These are phyloP conservation scores for Macroramphosus scolopax DNA, from an alignment of 2,797 vertebrate species.

Conservation along the genomic window DNA sequence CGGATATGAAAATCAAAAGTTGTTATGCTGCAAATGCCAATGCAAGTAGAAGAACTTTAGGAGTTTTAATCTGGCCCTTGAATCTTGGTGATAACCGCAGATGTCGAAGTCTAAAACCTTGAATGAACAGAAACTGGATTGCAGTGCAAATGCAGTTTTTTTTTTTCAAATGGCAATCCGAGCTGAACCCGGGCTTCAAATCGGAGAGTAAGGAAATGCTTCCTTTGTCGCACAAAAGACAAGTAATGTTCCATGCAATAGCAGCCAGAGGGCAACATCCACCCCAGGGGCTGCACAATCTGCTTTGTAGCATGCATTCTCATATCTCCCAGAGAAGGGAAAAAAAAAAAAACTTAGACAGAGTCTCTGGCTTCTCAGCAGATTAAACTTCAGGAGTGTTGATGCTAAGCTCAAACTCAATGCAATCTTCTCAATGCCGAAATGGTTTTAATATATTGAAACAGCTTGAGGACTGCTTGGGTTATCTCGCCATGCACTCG, in stretches of 20 bases:
- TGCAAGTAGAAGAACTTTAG: no score
- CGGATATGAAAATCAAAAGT: no score
- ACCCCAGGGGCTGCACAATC: constrained; percentile 30
- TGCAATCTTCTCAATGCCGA: constrained; percentile 55
- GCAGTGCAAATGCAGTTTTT: no score
- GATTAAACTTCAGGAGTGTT: constrained; percentile 54
- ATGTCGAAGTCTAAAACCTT: no score
- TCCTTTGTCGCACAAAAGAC: constrained; percentile 23
- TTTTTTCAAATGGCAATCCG: neutral
- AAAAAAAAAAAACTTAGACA: constrained; percentile 17
- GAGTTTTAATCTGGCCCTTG: no score
- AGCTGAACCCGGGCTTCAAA: constrained; percentile 6
- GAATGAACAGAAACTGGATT: neutral
- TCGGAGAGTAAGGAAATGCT: constrained; percentile 32
- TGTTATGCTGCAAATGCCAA: no score
- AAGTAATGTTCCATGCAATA: constrained; percentile 28
- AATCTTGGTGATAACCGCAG: no score
- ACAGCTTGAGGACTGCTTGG: constrained; percentile 45
- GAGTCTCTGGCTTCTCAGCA: constrained; percentile 38
- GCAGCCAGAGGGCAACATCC: constrained; percentile 45
- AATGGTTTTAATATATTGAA: constrained; percentile 59
- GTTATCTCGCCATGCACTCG: constrained; percentile 44
- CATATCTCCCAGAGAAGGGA: constrained; percentile 27
- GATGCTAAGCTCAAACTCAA: constrained; percentile 42
- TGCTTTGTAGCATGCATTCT: constrained; percentile 37